Evolutionary conservation across 2,797 vertebrate species (phyloP).

Genomic region (Amniataba percoides): DNA sequence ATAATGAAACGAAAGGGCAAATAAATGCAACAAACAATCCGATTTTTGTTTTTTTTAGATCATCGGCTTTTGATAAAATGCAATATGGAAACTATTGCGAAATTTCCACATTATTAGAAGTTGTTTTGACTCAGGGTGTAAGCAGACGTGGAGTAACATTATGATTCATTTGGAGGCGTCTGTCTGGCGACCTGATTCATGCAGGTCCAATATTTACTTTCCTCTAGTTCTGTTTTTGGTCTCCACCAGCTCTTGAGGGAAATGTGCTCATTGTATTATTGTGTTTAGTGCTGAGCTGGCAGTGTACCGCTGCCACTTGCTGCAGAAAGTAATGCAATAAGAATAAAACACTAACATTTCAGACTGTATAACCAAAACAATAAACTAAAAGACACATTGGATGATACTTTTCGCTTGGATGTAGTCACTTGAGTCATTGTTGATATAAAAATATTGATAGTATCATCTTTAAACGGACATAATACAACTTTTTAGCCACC

Average conservation of each 20-base stretch:
- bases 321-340: neutral
- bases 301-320: neutral
- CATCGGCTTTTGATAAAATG: conserved; percentile 1
- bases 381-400: too few relatives aligned
- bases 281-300: neutral
- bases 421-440: too few relatives aligned
- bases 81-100: neutral
- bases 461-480: too few relatives aligned
- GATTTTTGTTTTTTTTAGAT: neutral
- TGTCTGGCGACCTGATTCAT: neutral
- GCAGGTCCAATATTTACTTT: neutral
- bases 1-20: neutral
- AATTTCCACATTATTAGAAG: neutral
- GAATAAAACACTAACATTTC: too few relatives aligned
- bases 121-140: neutral
- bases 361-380: too few relatives aligned
- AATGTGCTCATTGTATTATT: neutral
- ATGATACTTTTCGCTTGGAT: too few relatives aligned
- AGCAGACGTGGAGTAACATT: neutral
- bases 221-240: neutral
- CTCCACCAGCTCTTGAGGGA: neutral
- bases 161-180: neutral
- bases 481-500: too few relatives aligned
- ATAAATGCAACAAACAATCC: neutral
- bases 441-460: too few relatives aligned